These are phyloP conservation scores for Chrysotoxum bicinctum DNA, from an alignment of 2,888 invertebrate genomes.

Conservation along the genomic window DNA sequence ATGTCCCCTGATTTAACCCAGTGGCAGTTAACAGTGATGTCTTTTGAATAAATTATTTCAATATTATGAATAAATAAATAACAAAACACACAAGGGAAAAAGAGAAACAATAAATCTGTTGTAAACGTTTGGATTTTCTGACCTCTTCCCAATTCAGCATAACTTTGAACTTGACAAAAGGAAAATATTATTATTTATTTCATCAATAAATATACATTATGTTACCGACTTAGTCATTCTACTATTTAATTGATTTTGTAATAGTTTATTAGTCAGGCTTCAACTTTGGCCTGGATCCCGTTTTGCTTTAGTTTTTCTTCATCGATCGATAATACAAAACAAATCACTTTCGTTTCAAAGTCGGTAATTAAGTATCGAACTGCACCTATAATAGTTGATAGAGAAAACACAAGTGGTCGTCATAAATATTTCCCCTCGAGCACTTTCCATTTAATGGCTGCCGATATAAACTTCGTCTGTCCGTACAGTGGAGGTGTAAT, in stretches of 20 bases:
- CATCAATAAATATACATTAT: neutral
- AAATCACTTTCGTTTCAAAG: constrained; percentile 50
- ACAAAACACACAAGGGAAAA: neutral
- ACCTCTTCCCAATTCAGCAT: constrained; percentile 15
- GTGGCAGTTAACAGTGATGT: constrained; percentile 47
- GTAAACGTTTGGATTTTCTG: neutral
- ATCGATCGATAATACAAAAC: neutral
- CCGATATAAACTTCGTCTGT: constrained; percentile 23
- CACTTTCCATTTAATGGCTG: constrained; percentile 60
- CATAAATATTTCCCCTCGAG: constrained; percentile 25
- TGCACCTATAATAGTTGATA: neutral
- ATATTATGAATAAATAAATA: constrained; percentile 14
- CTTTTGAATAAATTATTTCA: constrained; percentile 54
- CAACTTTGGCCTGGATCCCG: constrained; percentile 31
- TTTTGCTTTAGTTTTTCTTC: neutral
- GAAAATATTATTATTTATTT: neutral
- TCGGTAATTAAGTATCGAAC: constrained; percentile 30
- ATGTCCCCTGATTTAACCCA: constrained; percentile 51
- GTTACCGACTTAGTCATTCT: neutral
- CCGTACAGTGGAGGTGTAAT: constrained; percentile 41
- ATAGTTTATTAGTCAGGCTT: neutral
- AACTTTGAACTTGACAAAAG: constrained; percentile 41
- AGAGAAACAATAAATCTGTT: constrained; percentile 22
- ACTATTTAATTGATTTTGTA: neutral
- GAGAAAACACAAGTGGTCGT: constrained; percentile 19